Conservation (phyloP, 2,797 vertebrate species). For the Ispidina lecontei region DNA sequence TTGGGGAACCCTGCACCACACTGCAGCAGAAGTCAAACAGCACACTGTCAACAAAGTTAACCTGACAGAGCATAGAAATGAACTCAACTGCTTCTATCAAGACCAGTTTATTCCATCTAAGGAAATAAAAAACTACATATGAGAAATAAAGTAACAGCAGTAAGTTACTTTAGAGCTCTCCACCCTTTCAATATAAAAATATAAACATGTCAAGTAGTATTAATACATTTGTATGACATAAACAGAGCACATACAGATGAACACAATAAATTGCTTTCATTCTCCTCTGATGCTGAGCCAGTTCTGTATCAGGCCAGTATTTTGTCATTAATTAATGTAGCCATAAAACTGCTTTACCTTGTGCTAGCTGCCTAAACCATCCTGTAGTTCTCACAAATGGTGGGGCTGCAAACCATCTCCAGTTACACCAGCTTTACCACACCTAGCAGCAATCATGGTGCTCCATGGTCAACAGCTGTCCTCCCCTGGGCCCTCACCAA, state of each 20-base stretch:
- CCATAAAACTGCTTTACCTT: background rate
- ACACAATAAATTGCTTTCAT: background rate
- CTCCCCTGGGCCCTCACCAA: fast-evolving
- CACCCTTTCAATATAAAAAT: background rate
- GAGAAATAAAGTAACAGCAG: conserved; percentile 15
- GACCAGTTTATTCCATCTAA: background rate
- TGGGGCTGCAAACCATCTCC: background rate
- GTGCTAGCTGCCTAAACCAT: background rate
- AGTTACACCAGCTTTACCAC: background rate
- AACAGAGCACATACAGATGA: background rate
- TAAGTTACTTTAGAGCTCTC: background rate
- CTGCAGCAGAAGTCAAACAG: background rate
- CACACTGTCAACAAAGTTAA: background rate
- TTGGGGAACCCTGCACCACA: background rate
- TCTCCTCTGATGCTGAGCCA: conserved; percentile 1
- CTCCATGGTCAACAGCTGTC: background rate
- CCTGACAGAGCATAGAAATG: background rate
- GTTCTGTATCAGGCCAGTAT: background rate
- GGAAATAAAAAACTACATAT: background rate
- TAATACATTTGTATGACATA: background rate
- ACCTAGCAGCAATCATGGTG: background rate
- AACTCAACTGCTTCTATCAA: background rate
- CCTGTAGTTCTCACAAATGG: background rate
- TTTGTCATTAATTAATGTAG: background rate
- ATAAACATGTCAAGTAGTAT: background rate